Percentiles rank a stretch among this genome's conserved stretches.
Evolutionary conservation across 2,797 vertebrate genomes (phyloP).

Genomic region (Manis pentadactyla): DNA sequence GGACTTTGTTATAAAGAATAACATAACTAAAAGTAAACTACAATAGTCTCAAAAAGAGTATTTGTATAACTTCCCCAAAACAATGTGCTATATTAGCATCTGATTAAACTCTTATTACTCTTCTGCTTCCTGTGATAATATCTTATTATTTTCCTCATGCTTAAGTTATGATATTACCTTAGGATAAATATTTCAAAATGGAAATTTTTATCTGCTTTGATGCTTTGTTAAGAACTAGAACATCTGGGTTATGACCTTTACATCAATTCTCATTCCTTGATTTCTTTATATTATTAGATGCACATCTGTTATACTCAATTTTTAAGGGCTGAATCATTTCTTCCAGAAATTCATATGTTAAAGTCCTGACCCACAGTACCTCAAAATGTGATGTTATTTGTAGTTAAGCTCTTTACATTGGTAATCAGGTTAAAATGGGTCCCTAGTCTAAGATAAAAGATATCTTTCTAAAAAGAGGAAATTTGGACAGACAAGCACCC

Average conservation of each 20-base stretch:
- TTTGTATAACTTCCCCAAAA: neutral
- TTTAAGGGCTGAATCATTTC: neutral
- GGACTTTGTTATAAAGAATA: neutral
- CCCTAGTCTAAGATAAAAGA: neutral
- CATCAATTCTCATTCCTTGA: neutral
- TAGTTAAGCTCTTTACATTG: neutral
- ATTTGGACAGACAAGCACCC: neutral
- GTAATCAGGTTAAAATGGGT: neutral
- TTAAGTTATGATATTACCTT: neutral
- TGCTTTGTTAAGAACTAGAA: neutral
- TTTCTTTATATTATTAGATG: neutral
- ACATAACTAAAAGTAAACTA: too few relatives aligned
- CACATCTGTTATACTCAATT: neutral
- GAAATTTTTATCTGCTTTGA: neutral
- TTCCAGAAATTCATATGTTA: neutral
- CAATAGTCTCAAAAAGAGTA: neutral
- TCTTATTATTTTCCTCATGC: neutral
- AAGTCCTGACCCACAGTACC: neutral
- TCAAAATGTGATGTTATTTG: neutral
- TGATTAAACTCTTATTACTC: neutral
- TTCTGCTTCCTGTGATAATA: neutral
- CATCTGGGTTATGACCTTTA: neutral
- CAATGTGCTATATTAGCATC: neutral
- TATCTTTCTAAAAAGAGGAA: neutral
- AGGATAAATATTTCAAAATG: neutral